These are phyloP conservation scores for Thinocorus orbignyianus DNA, from an alignment of 2,113 vertebrate species.

Conservation along the genomic window DNA sequence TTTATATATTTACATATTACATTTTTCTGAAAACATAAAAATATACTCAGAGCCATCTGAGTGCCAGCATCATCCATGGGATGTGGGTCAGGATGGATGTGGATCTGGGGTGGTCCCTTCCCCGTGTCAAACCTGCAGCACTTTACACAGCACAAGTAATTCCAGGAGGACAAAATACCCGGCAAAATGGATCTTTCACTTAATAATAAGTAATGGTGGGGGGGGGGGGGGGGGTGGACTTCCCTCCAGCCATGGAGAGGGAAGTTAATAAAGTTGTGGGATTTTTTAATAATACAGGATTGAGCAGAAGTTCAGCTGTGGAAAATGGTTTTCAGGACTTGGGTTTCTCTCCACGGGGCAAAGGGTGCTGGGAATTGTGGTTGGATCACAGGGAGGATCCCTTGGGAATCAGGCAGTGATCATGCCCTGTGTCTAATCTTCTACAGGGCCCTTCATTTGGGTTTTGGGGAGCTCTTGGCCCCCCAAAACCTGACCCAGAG, in stretches of 20 bases:
- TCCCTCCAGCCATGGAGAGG: neutral
- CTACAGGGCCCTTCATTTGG: fast-evolving
- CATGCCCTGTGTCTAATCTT: neutral
- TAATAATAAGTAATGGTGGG: neutral
- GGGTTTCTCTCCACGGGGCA: neutral
- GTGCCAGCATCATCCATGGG: neutral
- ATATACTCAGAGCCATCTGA: neutral
- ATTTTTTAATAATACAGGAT: neutral
- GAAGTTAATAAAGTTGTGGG: neutral
- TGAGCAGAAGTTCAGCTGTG: neutral
- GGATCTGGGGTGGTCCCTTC: neutral
- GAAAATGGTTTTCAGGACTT: neutral
- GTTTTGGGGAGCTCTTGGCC: fast-evolving
- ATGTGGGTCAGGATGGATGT: fast-evolving
- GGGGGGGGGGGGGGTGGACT: no score
- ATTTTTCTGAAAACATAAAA: no score
- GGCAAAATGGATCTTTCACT: neutral
- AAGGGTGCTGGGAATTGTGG: fast-evolving
- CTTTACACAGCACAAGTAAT: no score
- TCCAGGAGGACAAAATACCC: fast-evolving
- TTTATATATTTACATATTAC: neutral
- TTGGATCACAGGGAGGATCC: fast-evolving
- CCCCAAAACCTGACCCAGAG: fast-evolving
- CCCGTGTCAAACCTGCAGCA: neutral
- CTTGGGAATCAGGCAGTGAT: fast-evolving